Percentiles rank a stretch among this genome's conserved stretches.
These are phyloP conservation scores for Agriotes lineatus DNA, from an alignment of 2,888 invertebrate genomes.

Conservation along the genomic window DNA sequence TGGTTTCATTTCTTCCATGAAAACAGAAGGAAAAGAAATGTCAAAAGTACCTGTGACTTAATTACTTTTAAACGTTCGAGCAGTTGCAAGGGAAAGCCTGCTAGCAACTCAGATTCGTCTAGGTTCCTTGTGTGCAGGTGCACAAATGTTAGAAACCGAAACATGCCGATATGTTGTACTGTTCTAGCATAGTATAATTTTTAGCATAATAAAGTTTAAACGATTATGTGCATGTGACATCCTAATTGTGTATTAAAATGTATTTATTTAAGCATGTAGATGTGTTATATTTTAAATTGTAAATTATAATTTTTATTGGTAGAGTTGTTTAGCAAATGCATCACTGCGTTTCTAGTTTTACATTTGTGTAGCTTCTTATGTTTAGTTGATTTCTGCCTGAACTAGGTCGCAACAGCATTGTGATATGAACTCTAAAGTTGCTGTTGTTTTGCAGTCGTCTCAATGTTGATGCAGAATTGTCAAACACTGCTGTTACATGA, in stretches of 20 bases:
- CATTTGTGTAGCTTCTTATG: slow-evolving; percentile 18
- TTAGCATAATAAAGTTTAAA: neutral
- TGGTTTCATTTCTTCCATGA: too few relatives aligned
- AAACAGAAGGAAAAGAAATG: too few relatives aligned
- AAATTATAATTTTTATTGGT: slow-evolving; percentile 27
- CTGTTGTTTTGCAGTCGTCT: slow-evolving; percentile 22
- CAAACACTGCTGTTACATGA: neutral
- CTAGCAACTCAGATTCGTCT: slow-evolving; percentile 9
- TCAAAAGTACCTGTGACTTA: too few relatives aligned
- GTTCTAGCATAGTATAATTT: neutral
- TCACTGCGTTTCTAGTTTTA: slow-evolving; percentile 23
- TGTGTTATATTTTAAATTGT: slow-evolving; percentile 24
- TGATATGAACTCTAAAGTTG: slow-evolving; percentile 25
- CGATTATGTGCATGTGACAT: slow-evolving; percentile 8
- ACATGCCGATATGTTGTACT: neutral
- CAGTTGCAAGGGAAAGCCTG: too few relatives aligned
- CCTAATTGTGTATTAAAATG: slow-evolving; percentile 13
- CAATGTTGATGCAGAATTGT: neutral
- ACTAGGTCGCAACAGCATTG: slow-evolving; percentile 10
- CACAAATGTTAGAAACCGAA: neutral
- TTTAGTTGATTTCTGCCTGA: neutral
- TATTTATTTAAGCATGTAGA: slow-evolving; percentile 31
- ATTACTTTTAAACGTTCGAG: too few relatives aligned
- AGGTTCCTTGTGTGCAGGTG: slow-evolving; percentile 3
- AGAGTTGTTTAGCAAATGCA: slow-evolving; percentile 26